Base-by-base conservation (phyloP, 2,888 invertebrate genomes). In the Lycocerus yunnanus region DNA sequence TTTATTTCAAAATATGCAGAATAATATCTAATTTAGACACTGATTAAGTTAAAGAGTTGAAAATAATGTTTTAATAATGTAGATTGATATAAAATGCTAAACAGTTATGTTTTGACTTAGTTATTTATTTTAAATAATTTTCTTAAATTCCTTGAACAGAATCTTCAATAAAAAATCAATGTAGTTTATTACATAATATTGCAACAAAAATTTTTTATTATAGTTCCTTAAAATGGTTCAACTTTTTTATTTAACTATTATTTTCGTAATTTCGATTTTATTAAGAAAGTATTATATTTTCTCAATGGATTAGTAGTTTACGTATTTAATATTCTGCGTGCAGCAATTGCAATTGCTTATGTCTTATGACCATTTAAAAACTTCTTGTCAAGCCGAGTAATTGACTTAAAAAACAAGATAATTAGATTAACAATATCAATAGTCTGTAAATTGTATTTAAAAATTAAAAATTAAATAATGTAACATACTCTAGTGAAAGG, bases 401-500 rank as follows among this genome's bases (percentile, higher is more conserved):
- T 43, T 43, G 43, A 43, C 43, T 43, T 43, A 8, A n/a, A 43
- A 43, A 43, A n/a, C n/a, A 6, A 43, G 6, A 43, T 43, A 43
- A 43, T 43, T 43, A 43, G 43, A 43, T 43, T 43, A 43, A 13
- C 43, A 43, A 43, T 43, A 43, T 43, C 43, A 43, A 43, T 43
- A 43, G 43, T 43, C 43, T 43, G 43, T n/a, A 43, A 43, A 43
- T 63, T 63, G 16, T 63, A 63, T 18, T 18, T 63, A 63, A 18
- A 18, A 18, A 18, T 63, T 63, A 63, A 63, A 27, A n/a, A 63
- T n/a, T 20, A 63, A 63, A 63, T 63, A 63, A 18, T 63, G 61
- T 63, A 63, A 69, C 67, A 71, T 72, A 72, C 66, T 72, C 67
- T 58, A 69, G 76, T 76, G 76, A 76, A 76, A 76, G 76, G 73